Conservation (phyloP, 1,140 invertebrate species). For the Homarus americanus region DNA sequence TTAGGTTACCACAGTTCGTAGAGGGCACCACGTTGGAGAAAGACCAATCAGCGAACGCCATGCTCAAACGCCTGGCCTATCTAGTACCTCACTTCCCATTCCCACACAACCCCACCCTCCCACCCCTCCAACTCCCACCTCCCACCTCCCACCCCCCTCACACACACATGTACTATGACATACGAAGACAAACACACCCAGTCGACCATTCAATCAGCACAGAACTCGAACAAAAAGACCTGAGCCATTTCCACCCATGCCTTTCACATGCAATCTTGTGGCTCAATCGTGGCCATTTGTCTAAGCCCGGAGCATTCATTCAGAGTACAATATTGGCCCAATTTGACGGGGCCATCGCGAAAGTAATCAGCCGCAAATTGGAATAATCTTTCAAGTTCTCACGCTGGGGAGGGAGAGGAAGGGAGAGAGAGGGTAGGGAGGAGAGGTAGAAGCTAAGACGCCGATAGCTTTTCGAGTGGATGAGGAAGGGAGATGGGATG, state of each 20-base stretch:
- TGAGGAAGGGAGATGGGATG: not conserved
- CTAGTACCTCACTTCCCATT: too few species aligned
- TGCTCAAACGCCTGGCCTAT: too few species aligned
- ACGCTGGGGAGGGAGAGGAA: not conserved
- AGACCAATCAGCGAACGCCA: too few species aligned
- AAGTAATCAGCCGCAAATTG: constrained; percentile 52
- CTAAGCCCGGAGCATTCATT: constrained; percentile 11
- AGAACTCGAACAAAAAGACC: not conserved
- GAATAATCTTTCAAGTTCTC: constrained; percentile 55
- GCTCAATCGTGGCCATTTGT: constrained; percentile 33
- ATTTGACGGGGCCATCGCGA: constrained; percentile 45
- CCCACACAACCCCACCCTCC: not conserved
- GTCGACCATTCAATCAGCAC: constrained; percentile 1
- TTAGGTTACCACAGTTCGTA: too few species aligned
- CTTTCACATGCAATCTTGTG: constrained; percentile 49
- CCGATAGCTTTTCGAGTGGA: not conserved
- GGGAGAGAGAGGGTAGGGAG: not conserved
- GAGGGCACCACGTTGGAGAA: too few species aligned
- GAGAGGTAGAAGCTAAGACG: not conserved
- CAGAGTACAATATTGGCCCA: constrained; percentile 51
- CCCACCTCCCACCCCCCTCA: too few species aligned
- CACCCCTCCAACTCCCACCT: too few species aligned
- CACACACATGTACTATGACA: not conserved
- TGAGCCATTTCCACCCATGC: constrained; percentile 35
- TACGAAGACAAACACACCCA: constrained; percentile 1